phyloP scores from a whole-genome alignment of 2,797 vertebrate species.

The Phataginus tricuspis region DNA sequence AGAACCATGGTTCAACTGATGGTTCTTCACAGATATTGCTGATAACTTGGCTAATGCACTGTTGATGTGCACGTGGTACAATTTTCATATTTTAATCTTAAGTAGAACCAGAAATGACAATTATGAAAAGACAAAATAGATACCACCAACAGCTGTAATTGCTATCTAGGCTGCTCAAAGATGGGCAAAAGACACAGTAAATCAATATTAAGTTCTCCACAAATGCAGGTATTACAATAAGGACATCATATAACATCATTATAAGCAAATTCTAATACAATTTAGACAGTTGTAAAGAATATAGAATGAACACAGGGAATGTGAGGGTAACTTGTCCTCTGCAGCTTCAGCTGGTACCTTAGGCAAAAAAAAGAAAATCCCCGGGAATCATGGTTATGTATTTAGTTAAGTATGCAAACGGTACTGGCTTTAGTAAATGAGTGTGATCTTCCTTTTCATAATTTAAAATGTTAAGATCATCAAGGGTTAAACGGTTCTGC shows the following conservation, averaged over 20 bases:
- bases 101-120: conserved; percentile 88
- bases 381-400: conserved; percentile 52
- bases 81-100: conserved; percentile 90
- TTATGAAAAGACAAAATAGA: conserved; percentile 89
- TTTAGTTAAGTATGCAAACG: conserved; percentile 38
- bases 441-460: conserved; percentile 35
- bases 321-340: conserved; percentile 77
- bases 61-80: conserved; percentile 79
- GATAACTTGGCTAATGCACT: conserved; percentile 82
- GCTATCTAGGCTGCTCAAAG: conserved; percentile 83
- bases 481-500: conserved; percentile 65
- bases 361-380: conserved; percentile 1
- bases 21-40: conserved; percentile 75
- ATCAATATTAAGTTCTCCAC: conserved; percentile 88
- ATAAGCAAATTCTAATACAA: conserved; percentile 86
- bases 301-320: conserved; percentile 62
- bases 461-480: conserved; percentile 3
- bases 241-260: conserved; percentile 89
- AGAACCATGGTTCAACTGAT: conserved; percentile 75
- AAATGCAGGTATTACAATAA: conserved; percentile 84
- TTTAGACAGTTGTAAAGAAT: conserved; percentile 85
- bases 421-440: conserved; percentile 30
- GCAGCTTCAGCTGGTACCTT: conserved; percentile 74
- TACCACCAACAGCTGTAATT: conserved; percentile 88
- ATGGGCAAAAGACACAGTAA: conserved; percentile 85